phyloP scores from a whole-genome alignment of 2,113 vertebrate genomes.

The Castor canadensis region DNA sequence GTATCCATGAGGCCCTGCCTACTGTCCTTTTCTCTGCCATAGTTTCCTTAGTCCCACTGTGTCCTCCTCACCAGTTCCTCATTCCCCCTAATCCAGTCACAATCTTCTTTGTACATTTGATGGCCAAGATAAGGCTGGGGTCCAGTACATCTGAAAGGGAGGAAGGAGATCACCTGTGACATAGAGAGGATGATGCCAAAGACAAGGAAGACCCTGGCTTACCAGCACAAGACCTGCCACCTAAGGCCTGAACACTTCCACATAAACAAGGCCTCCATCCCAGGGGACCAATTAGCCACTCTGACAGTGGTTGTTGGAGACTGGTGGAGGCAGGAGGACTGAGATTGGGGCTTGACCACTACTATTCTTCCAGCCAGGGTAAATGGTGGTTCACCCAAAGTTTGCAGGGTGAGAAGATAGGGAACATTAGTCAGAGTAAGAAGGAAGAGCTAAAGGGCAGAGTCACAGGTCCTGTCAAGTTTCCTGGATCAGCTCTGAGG shows the following conservation, averaged over 20 bases:
- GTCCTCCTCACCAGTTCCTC: constrained; percentile 68
- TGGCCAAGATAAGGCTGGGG: constrained; percentile 34
- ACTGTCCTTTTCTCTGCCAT: not conserved
- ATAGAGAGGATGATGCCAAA: not conserved
- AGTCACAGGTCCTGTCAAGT: not conserved
- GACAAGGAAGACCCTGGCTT: not conserved
- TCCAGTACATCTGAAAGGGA: constrained; percentile 62
- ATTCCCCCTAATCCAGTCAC: constrained; percentile 40
- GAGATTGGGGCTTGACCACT: not conserved
- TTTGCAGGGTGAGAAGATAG: not conserved
- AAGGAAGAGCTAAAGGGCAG: not conserved
- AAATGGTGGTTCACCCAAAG: not conserved
- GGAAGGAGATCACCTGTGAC: not conserved
- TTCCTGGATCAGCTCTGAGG: not conserved
- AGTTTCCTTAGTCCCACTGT: not conserved
- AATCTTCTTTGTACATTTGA: constrained; percentile 70
- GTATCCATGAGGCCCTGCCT: not conserved
- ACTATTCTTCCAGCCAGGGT: not conserved
- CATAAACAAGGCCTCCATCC: not conserved
- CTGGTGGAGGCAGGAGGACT: not conserved
- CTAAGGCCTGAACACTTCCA: not conserved
- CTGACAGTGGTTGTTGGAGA: not conserved
- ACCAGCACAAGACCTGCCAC: not conserved
- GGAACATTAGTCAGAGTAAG: not conserved
- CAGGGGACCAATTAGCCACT: not conserved